A percentile compares a stretch with the other conserved stretches of the same genome.
phyloP scores from a whole-genome alignment of 2,888 invertebrate species.

The Notocelia uddmanniana region DNA sequence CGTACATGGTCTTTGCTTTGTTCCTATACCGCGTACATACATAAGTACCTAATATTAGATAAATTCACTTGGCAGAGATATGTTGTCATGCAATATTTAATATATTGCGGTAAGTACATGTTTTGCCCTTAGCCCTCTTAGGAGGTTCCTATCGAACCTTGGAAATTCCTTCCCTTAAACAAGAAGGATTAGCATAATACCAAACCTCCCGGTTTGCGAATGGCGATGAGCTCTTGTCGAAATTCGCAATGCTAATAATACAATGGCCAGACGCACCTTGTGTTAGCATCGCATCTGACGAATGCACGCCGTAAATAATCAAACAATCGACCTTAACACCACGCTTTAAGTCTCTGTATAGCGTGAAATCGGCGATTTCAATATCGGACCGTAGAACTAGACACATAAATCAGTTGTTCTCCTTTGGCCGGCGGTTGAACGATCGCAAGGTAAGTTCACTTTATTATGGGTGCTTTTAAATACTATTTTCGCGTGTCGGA shows the following conservation, averaged over 20 bases:
- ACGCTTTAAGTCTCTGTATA: slow-evolving; percentile 58
- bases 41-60: slow-evolving; percentile 25
- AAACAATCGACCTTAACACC: slow-evolving; percentile 63
- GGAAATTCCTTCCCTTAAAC: slow-evolving; percentile 65
- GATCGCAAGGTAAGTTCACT: slow-evolving; percentile 64
- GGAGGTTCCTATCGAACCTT: slow-evolving; percentile 59
- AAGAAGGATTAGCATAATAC: slow-evolving; percentile 70
- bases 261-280: slow-evolving; percentile 78
- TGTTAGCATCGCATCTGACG: slow-evolving; percentile 66
- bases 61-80: slow-evolving; percentile 19
- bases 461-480: slow-evolving; percentile 66
- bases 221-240: slow-evolving; percentile 73
- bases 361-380: slow-evolving; percentile 53
- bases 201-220: slow-evolving; percentile 72
- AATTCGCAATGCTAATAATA: slow-evolving; percentile 82
- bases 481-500: slow-evolving; percentile 65
- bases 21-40: slow-evolving; percentile 33
- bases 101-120: slow-evolving; percentile 13
- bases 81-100: slow-evolving; percentile 31
- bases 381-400: slow-evolving; percentile 62
- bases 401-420: slow-evolving; percentile 66
- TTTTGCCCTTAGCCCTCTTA: slow-evolving; percentile 46
- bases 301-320: slow-evolving; percentile 55
- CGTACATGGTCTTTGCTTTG: slow-evolving; percentile 44
- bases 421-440: slow-evolving; percentile 57